Evolutionary conservation across 2,797 vertebrate genomes (phyloP).

Genomic region (Poecilia wingei): DNA sequence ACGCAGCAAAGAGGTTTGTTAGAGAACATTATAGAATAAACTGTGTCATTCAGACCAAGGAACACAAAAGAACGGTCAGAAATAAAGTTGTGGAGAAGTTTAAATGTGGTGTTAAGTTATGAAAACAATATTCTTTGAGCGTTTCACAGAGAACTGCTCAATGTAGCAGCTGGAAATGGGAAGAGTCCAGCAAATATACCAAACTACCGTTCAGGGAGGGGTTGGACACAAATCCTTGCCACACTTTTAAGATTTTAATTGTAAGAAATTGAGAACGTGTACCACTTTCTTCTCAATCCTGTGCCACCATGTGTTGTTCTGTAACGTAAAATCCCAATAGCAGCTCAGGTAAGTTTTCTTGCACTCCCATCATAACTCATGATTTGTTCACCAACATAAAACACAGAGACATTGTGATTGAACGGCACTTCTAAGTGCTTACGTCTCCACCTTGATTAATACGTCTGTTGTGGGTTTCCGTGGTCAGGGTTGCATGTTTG

Average conservation of each 20-base stretch:
- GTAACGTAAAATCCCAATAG: neutral
- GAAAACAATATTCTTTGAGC: neutral
- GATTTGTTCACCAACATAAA: neutral
- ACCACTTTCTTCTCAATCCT: neutral
- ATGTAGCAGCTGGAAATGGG: neutral
- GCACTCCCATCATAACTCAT: neutral
- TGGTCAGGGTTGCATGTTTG: constrained; percentile 27
- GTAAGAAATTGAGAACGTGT: neutral
- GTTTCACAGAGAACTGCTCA: neutral
- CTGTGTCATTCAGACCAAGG: neutral
- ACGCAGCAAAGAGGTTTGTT: neutral
- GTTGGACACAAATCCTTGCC: neutral
- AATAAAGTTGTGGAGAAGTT: neutral
- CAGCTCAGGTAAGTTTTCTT: neutral
- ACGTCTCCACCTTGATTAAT: constrained; percentile 14
- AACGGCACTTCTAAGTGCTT: constrained; percentile 7
- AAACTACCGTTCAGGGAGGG: neutral
- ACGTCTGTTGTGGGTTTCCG: constrained; percentile 29
- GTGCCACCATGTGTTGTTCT: neutral
- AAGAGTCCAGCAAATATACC: neutral
- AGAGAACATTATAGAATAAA: neutral
- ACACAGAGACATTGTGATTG: neutral
- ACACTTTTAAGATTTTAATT: neutral
- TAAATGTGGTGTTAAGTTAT: neutral
- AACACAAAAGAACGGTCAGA: neutral